Evolutionary conservation across 92 coral and sea anemone genomes (phyloP), one percentile per base, ranked within the genome.

Genomic region (Pocillopora meandrina): DNA sequence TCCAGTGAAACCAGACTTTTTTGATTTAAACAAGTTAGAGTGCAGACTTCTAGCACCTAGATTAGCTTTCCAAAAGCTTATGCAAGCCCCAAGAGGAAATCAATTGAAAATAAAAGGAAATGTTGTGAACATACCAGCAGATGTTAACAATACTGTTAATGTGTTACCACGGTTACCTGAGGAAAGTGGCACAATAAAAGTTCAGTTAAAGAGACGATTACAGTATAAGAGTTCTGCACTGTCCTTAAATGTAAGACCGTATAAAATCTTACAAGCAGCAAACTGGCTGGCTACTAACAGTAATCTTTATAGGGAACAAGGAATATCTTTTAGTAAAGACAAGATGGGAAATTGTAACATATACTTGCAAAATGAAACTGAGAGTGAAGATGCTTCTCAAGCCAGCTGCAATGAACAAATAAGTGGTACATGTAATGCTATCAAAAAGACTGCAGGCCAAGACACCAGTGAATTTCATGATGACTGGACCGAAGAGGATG

Each of bases 251-350:
- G 87, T 84, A 57, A 77, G 90, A 67, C 92, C 83, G 34, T 36
- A 78, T 73, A 89, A 89, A 86, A 75, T 87, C n/a, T 16, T 91
- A 20, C 85, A 90, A 60, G 88, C 85, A 26, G 90, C 88, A 35
- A 72, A 60, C 20, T 90, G 90, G 90, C 88, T 87, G 8, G 80
- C 85, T 18, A 77, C 42, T n/a, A 90, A 90, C 85, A 92, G 96
- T 81, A 66, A 72, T 72, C 89, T 92, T 82, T 86, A 89, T 70
- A 85, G 84, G 63, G 90, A 85, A 60, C 85, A 78, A 63, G 90
- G 90, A 34, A 77, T 90, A 23, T 82, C 71, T 15, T 78, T 92
- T 31, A 89, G 88, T 84, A 17, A 63, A 79, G 72, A 92, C 56
- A 83, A 91, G 91, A 74, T 60, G 13, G 67, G 26, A 33, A 74